phyloP scores from a whole-genome alignment of 2,888 invertebrate species.

The Theretra japonica region DNA sequence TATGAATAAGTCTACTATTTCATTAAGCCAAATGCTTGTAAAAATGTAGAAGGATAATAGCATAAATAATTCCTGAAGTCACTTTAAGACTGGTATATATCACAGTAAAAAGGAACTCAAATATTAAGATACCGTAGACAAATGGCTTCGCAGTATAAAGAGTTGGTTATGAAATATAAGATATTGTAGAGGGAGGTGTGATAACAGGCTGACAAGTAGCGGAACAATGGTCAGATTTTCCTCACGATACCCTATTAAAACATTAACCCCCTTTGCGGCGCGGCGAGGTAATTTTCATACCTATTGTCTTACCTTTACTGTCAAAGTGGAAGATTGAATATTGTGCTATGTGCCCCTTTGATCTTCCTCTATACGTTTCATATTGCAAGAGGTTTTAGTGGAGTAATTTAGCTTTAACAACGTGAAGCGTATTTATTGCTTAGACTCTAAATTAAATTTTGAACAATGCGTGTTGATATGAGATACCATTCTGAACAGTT shows the following conservation, averaged over 20 bases:
- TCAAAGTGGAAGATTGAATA: slow-evolving; percentile 8
- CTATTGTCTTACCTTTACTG: slow-evolving; percentile 25
- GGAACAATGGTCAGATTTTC: slow-evolving; percentile 13
- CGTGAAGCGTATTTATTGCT: not conserved
- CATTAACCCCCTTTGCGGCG: slow-evolving; percentile 29
- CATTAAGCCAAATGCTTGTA: too few relatives aligned
- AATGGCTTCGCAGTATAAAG: too few relatives aligned
- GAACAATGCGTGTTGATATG: not conserved
- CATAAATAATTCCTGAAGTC: too few relatives aligned
- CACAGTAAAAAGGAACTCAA: not conserved
- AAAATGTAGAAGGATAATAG: too few relatives aligned
- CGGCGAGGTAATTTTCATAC: slow-evolving; percentile 25
- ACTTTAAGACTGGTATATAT: not conserved
- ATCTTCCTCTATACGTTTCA: not conserved
- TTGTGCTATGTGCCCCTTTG: slow-evolving; percentile 34
- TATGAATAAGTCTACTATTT: too few relatives aligned
- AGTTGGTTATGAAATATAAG: not conserved
- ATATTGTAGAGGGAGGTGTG: not conserved
- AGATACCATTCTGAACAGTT: not conserved
- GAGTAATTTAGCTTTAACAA: not conserved
- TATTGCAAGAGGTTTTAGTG: not conserved
- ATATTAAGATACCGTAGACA: not conserved
- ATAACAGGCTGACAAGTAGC: slow-evolving; percentile 8
- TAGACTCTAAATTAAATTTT: not conserved
- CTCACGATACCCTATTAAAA: slow-evolving; percentile 10